Base-by-base conservation (phyloP, 1,140 invertebrate genomes). In the Drosophila subpulchrella region DNA sequence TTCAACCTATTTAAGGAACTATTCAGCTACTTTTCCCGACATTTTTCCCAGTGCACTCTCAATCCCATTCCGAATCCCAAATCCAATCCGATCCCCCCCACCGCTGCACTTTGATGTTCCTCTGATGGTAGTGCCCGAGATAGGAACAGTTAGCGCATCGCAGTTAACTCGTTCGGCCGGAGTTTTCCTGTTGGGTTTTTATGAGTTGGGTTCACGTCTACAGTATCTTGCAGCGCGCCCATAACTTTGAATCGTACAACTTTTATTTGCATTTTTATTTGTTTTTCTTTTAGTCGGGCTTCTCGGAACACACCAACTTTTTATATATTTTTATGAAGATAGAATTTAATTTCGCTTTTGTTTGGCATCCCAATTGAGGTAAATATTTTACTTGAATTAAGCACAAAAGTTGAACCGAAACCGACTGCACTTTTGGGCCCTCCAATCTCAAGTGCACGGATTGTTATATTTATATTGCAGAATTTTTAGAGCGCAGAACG, bases 181-280 rank as follows among this genome's bases (percentile, higher is more conserved):
- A 44, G 42, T 39, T 66, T 70, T 70, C 58, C 44, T 60, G 56
- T 66, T 85, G 67, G 63, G 73, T 78, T 79, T 84, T 86, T 86
- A 86, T 71, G 78, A 68, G 61, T 51, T 77, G 75, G 54, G 63
- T 61, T 72, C 77, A 59, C 53, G 65, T 73, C 60, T 62, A 36
- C 55, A 46, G 60, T 75, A 70, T 83, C 66, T 81, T 66, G 75
- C 57, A 74, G 77, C 50, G 39, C 61, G 61, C 58, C 74, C 74
- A 84, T 84, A 84, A 80, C 81, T 85, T 84, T 70, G 75, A 57
- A 44, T 86, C 78, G 59, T 78, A 63, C 77, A 81, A 81, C 70
- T 81, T 86, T 86, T 86, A 81, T 86, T 86, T 86, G 70, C 82
- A 86, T 86, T 86, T 85, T 75, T 68, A 85, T 85, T 86, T 71